phyloP scores from a whole-genome alignment of 2,888 invertebrate genomes.

The Drosophila borealis region DNA sequence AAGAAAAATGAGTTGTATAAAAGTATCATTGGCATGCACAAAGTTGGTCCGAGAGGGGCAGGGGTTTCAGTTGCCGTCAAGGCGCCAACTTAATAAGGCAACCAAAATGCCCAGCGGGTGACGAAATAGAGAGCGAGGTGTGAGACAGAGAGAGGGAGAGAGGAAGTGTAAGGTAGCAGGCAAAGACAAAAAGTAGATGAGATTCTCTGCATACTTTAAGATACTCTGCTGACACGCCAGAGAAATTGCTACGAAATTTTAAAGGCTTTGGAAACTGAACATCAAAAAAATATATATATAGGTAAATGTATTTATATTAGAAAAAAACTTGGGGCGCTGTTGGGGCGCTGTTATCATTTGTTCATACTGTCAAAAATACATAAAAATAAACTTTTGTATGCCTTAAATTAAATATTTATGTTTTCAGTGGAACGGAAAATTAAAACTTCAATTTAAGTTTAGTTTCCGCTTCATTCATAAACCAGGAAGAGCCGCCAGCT shows the following conservation, averaged over 20 bases:
- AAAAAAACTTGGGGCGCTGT: too few species aligned
- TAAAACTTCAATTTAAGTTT: too few species aligned
- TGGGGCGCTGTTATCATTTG: too few species aligned
- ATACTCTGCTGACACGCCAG: constrained; percentile 4
- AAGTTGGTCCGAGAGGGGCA: constrained; percentile 52
- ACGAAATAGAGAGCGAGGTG: constrained; percentile 20
- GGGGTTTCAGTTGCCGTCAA: constrained; percentile 54
- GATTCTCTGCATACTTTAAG: constrained; percentile 30
- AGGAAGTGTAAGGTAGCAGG: background rate
- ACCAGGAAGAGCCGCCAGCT: too few species aligned
- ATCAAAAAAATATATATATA: background rate
- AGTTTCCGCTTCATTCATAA: too few species aligned
- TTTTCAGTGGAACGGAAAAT: too few species aligned
- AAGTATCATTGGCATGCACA: constrained; percentile 67
- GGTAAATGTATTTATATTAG: background rate
- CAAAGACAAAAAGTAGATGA: constrained; percentile 4
- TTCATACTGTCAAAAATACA: too few species aligned
- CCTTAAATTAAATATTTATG: too few species aligned
- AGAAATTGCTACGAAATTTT: background rate
- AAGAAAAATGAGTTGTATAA: constrained; percentile 27
- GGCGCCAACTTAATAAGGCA: constrained; percentile 81
- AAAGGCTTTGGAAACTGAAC: background rate
- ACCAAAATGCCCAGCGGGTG: constrained; percentile 68
- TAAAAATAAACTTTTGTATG: too few species aligned
- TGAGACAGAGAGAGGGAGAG: background rate